Percentiles rank a stretch among this genome's conserved stretches.
Evolutionary conservation across 2,888 invertebrate species (phyloP).

Genomic region (Uropetala carovei): DNA sequence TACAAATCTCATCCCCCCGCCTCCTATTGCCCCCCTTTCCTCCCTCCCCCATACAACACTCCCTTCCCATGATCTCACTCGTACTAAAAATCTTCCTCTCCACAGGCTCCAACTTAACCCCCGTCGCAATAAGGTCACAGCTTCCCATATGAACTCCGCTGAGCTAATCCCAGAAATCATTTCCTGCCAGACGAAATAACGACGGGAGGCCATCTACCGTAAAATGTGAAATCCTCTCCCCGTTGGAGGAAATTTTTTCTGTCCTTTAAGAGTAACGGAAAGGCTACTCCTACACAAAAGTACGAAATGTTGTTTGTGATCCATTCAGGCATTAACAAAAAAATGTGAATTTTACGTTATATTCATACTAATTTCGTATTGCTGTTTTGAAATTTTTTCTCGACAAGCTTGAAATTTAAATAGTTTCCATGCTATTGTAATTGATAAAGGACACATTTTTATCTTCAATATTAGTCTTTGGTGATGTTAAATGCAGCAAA

Average conservation of each 20-base stretch:
- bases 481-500: neutral
- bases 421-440: neutral
- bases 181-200: conserved; percentile 15
- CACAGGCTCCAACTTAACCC: neutral
- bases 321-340: no score
- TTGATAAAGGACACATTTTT: neutral
- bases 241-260: neutral
- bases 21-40: neutral
- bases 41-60: neutral
- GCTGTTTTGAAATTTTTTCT: no score
- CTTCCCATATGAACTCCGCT: neutral
- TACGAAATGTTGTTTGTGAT: no score
- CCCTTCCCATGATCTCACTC: no score
- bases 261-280: no score
- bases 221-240: neutral
- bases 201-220: neutral
- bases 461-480: neutral
- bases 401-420: no score
- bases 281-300: no score
- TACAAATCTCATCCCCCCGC: neutral
- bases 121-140: conserved; percentile 7
- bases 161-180: neutral
- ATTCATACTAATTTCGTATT: no score
- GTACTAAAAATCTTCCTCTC: no score
- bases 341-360: no score